These are phyloP conservation scores for Minunthozetes semirufus DNA, from an alignment of 2,888 invertebrate genomes.

Conservation along the genomic window DNA sequence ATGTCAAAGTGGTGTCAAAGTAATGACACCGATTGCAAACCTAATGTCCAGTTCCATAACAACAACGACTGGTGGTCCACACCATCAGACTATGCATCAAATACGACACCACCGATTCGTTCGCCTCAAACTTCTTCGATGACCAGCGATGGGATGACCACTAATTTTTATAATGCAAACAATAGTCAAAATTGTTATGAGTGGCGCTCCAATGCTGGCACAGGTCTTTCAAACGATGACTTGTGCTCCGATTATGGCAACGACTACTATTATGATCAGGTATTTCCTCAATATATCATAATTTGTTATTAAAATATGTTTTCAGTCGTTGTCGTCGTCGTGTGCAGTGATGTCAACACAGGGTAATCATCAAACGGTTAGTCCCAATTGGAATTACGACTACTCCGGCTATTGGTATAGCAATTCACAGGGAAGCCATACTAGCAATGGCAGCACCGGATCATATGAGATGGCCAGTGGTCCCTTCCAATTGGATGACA, in stretches of 20 bases:
- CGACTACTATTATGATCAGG: slow-evolving; percentile 16
- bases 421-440: not conserved
- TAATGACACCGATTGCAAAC: slow-evolving; percentile 26
- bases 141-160: not conserved
- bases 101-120: not conserved
- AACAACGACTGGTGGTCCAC: slow-evolving; percentile 23
- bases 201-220: not conserved
- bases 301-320: not conserved
- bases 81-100: slow-evolving; percentile 18
- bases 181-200: slow-evolving; percentile 7
- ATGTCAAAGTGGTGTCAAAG: slow-evolving; percentile 33
- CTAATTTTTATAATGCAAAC: slow-evolving; percentile 8
- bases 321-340: not conserved
- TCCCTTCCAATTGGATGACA: not conserved
- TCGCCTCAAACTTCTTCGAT: not conserved
- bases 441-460: not conserved
- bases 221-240: not conserved
- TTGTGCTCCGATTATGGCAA: not conserved
- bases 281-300: not conserved
- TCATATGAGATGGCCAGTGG: not conserved
- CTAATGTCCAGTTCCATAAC: slow-evolving; percentile 9
- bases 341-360: slow-evolving; percentile 27
- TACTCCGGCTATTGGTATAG: slow-evolving; percentile 4
- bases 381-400: slow-evolving; percentile 23
- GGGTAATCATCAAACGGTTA: slow-evolving; percentile 13